phyloP scores from a whole-genome alignment of 2,797 vertebrate genomes.

The Hypotaenidia philippensis region DNA sequence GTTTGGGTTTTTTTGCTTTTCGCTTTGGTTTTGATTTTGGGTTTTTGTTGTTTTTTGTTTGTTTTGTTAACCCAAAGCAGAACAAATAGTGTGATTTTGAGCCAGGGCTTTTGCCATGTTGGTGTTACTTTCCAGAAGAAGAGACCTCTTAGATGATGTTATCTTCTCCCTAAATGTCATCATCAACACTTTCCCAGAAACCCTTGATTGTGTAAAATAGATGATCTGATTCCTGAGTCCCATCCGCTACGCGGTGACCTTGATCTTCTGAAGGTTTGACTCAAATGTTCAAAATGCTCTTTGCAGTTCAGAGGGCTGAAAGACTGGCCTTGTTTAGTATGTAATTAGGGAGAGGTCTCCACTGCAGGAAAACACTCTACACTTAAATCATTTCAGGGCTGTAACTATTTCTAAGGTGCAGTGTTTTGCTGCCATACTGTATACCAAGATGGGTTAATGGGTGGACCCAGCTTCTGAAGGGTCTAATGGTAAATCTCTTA shows the following conservation, averaged over 20 bases:
- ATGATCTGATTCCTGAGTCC: not conserved
- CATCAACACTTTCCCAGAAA: not conserved
- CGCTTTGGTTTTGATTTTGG: not conserved
- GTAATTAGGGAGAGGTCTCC: not conserved
- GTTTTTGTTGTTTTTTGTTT: not conserved
- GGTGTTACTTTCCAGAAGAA: not conserved
- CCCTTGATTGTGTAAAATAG: not conserved
- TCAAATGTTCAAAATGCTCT: not conserved
- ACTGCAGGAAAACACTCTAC: not conserved
- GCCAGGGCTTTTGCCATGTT: not conserved
- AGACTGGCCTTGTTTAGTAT: not conserved
- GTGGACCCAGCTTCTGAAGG: not conserved
- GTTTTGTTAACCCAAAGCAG: not conserved
- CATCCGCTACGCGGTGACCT: not conserved
- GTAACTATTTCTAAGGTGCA: not conserved
- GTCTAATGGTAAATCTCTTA: not conserved
- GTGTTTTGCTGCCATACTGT: not conserved
- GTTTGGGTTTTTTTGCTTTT: not conserved
- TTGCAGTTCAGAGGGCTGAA: not conserved
- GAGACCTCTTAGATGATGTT: not conserved
- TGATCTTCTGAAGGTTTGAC: not conserved
- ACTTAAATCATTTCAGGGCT: not conserved
- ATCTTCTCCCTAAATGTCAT: not conserved
- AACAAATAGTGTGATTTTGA: not conserved
- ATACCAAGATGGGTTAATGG: not conserved